Evolutionary conservation across 2,888 invertebrate species (phyloP).

Genomic region (Athalia rosae): DNA sequence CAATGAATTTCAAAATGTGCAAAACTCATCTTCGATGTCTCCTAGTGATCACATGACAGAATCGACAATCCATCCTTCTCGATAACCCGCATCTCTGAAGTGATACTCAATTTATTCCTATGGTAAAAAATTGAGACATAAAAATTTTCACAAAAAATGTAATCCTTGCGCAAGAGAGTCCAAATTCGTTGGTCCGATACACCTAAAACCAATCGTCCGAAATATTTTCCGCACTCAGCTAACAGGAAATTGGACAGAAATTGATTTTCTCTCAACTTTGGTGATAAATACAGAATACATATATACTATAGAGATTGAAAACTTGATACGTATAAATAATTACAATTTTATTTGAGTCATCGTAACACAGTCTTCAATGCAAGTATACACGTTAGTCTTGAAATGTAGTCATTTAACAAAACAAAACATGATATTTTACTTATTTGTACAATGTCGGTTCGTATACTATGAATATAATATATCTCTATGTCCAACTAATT

Average conservation of each 20-base stretch:
- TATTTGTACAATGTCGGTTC: slow-evolving; percentile 9
- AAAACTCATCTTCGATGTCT: too few species aligned
- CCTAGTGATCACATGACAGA: too few species aligned
- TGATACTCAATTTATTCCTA: too few species aligned
- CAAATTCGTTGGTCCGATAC: too few species aligned
- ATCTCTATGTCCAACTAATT: slow-evolving; percentile 12
- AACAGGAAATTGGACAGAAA: neutral
- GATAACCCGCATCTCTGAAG: too few species aligned
- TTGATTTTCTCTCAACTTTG: neutral
- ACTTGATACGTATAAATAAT: neutral
- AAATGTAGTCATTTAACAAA: slow-evolving; percentile 14
- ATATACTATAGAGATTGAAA: neutral
- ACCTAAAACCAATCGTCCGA: too few species aligned
- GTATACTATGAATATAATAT: neutral
- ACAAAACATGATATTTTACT: neutral
- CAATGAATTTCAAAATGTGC: too few species aligned
- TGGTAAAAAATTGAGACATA: too few species aligned
- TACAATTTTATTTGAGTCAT: slow-evolving; percentile 28
- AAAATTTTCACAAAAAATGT: too few species aligned
- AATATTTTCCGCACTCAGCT: neutral
- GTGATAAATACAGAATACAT: neutral
- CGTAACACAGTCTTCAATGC: slow-evolving; percentile 30
- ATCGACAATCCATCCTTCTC: too few species aligned
- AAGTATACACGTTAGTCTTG: neutral
- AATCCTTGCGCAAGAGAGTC: too few species aligned